Evolutionary conservation across 2,888 invertebrate species (phyloP), one percentile per base, ranked within the genome.

Genomic region (Zele albiditarsus): DNA sequence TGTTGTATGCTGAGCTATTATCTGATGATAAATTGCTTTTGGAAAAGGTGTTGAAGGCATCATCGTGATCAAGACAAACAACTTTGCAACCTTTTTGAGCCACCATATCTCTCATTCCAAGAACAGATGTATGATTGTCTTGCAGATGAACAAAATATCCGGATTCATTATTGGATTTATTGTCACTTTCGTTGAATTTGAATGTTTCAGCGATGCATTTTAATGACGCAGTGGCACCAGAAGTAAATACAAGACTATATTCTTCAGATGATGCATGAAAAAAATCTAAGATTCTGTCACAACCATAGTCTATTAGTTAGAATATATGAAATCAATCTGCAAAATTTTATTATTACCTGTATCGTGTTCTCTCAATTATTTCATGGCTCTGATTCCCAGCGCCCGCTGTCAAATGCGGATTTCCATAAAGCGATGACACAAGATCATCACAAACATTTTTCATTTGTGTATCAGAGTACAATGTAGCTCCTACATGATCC

Each of bases 81-180:
- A 93, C 87, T 71, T 92, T 89, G 16, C 91, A 91, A 77, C 92
- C 91, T 80, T 90, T 91, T n/a, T 90, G 89, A 77, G 88, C 83
- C 1, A 95, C 94, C 71, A 95, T 86, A 88, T 95, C 95, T 86
- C 98, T 91, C 93, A 98, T 94, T 14, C 99, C 98, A 76, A 98
- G 91, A 0, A 98, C 97, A 1, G 98, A 98, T 0, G 98, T 98
- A 87, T 99, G 99, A 87, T 96, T 98, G 88, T 98, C 98, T 86
- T 94, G 92, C 71, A 96, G 91, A 87, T 97, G 97, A 10, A 93
- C 92, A 86, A 97, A 96, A 69, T 92, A 90, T 1, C 96, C 95
- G 8, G 28, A 5, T n/a, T 73, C 33, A 5, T 57, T 31, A 10
- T 25, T 49, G 38, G 73, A 8, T 14, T 74, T 38, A 8, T 60